phyloP scores from a whole-genome alignment of 2,113 vertebrate genomes.

The Mesocricetus auratus region DNA sequence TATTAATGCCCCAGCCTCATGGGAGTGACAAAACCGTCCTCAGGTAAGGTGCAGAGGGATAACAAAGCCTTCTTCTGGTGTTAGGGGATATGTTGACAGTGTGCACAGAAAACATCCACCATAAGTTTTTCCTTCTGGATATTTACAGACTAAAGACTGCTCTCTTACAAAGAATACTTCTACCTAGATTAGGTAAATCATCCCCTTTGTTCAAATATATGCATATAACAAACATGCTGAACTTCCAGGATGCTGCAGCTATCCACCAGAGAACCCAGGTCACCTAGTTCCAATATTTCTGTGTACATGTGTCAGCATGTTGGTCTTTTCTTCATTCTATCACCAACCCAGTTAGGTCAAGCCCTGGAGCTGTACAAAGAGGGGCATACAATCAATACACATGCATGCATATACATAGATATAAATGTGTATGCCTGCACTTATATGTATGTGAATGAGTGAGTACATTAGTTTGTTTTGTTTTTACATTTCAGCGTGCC shows the following conservation, averaged over 20 bases:
- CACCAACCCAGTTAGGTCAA: neutral
- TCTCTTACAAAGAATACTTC: neutral
- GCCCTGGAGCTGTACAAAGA: neutral
- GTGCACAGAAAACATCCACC: too few relatives aligned
- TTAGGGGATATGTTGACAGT: neutral
- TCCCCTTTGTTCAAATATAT: neutral
- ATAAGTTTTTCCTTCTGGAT: neutral
- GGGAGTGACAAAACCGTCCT: neutral
- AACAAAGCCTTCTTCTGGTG: neutral
- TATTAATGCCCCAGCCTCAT: neutral
- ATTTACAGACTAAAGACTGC: neutral
- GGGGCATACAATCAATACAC: neutral
- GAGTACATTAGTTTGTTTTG: neutral
- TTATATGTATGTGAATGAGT: neutral
- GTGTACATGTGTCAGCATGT: neutral
- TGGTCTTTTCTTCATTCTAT: neutral
- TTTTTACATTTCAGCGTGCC: neutral
- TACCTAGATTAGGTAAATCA: neutral
- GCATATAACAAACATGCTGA: neutral
- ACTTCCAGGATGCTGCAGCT: neutral
- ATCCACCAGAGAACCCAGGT: neutral
- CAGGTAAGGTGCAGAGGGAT: neutral
- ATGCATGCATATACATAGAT: neutral
- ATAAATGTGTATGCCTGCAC: neutral
- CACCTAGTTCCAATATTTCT: neutral